Percentiles rank a stretch among this genome's conserved stretches.
Evolutionary conservation across 2,113 vertebrate genomes (phyloP).

Genomic region (Macheiramphus alcinus): DNA sequence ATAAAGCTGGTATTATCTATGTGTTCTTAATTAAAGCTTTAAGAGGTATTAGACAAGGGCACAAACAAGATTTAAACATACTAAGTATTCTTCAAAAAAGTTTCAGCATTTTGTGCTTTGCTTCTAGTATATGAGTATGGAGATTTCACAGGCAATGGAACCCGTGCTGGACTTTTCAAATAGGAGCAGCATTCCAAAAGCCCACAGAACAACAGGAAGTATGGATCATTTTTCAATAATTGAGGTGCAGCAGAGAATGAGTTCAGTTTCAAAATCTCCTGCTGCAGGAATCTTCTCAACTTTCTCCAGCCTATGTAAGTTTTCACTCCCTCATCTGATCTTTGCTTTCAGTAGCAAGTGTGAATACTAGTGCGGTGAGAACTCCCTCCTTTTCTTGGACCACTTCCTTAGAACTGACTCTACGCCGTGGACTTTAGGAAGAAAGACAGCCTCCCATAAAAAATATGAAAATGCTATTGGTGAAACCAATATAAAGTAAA

Average conservation of each 20-base stretch:
- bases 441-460: neutral
- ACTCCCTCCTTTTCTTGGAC: neutral
- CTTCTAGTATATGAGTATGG: neutral
- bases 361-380: neutral
- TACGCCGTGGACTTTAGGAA: neutral
- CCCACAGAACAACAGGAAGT: neutral
- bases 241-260: neutral
- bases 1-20: neutral
- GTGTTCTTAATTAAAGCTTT: neutral
- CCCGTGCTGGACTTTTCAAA: neutral
- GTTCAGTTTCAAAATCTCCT: neutral
- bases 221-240: neutral
- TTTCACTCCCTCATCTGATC: neutral
- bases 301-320: accelerated
- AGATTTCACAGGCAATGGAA: neutral
- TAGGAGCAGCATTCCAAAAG: neutral
- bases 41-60: neutral
- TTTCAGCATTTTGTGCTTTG: neutral
- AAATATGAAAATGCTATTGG: neutral
- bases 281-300: neutral
- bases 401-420: neutral
- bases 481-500: neutral
- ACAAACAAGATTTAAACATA: neutral
- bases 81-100: neutral
- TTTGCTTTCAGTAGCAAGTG: neutral